phyloP scores from a whole-genome alignment of 2,113 vertebrate genomes.

The Phocoena sinus region DNA sequence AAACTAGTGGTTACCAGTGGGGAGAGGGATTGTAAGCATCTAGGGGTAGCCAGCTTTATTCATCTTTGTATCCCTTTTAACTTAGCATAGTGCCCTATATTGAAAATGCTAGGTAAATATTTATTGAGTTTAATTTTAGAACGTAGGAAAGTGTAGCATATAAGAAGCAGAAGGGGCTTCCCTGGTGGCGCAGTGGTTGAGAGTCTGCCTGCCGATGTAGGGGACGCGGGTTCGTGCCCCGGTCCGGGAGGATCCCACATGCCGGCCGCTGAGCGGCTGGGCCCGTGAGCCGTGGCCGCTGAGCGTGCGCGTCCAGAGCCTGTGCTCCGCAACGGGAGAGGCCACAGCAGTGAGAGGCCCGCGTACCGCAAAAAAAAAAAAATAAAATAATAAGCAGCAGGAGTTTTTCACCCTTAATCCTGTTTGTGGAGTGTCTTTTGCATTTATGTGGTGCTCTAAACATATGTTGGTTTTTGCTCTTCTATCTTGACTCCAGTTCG shows the following conservation, averaged over 20 bases:
- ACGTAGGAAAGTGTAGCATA: not conserved
- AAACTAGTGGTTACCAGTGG: not conserved
- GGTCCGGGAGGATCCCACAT: too few species aligned
- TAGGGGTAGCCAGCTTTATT: not conserved
- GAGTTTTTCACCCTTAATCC: not conserved
- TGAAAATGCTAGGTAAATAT: not conserved
- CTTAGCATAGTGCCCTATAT: not conserved
- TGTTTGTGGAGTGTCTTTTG: not conserved
- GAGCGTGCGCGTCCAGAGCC: too few species aligned
- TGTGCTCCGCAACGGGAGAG: too few species aligned
- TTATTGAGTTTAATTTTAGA: constrained; percentile 25
- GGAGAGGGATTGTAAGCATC: not conserved
- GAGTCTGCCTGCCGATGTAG: too few species aligned
- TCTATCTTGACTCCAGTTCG: not conserved
- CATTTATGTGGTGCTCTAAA: not conserved
- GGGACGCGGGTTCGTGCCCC: too few species aligned
- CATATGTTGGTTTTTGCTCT: not conserved
- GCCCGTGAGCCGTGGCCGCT: too few species aligned
- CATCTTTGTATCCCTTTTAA: not conserved
- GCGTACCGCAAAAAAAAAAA: too few species aligned
- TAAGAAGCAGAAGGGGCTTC: not conserved
- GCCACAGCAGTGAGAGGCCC: too few species aligned
- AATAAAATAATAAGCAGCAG: not conserved
- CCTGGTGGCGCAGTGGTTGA: too few species aligned
- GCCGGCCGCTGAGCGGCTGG: too few species aligned